Conservation (phyloP, 2,888 invertebrate species). For the Torymus tubicola region DNA sequence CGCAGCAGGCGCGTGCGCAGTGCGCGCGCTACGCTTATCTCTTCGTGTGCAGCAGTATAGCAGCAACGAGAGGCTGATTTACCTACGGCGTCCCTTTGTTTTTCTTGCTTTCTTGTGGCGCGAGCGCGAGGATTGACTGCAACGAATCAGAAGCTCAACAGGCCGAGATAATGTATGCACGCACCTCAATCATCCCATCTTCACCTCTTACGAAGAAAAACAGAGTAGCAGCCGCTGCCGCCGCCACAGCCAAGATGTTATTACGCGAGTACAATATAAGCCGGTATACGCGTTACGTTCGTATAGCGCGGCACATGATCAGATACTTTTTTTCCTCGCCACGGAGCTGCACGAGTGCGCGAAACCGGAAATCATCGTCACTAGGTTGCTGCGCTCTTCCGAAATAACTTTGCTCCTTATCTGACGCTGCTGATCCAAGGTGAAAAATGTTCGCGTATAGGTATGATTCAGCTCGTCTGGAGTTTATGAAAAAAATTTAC, state of each 20-base stretch:
- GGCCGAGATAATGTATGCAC: constrained; percentile 36
- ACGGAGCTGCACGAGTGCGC: not conserved
- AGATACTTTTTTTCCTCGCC: constrained; percentile 29
- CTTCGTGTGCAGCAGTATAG: too few species aligned
- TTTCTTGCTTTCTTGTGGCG: constrained; percentile 39
- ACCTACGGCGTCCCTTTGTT: constrained; percentile 43
- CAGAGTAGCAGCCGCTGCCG: not conserved
- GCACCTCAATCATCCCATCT: constrained; percentile 30
- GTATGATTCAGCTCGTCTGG: constrained; percentile 4
- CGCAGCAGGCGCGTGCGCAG: not conserved
- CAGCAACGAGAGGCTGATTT: constrained; percentile 31
- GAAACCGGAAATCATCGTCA: constrained; percentile 44
- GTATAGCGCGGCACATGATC: constrained; percentile 6
- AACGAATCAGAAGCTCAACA: constrained; percentile 38
- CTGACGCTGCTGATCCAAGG: constrained; percentile 49
- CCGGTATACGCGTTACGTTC: constrained; percentile 7
- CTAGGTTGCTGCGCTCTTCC: constrained; percentile 36
- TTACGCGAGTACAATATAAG: constrained; percentile 33
- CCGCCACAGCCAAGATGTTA: constrained; percentile 16
- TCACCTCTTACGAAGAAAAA: constrained; percentile 25
- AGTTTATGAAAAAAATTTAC: constrained; percentile 18
- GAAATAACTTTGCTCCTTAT: constrained; percentile 46
- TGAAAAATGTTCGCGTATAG: constrained; percentile 34
- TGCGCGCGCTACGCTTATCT: constrained; percentile 12
- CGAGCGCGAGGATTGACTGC: constrained; percentile 26